These are phyloP conservation scores for Rhinichthys osculus DNA, from an alignment of 2,797 vertebrate species.

Conservation along the genomic window DNA sequence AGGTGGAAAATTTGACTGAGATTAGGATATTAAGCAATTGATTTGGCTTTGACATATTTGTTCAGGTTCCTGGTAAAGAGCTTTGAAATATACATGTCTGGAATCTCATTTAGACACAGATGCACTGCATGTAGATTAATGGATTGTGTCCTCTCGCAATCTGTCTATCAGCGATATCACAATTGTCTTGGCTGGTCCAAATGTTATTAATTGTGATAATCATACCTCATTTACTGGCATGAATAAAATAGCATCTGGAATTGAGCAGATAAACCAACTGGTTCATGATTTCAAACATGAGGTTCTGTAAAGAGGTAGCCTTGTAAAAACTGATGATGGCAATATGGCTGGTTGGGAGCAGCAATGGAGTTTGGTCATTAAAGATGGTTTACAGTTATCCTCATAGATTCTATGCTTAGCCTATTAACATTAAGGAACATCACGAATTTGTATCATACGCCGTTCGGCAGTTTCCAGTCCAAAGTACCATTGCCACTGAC, in stretches of 20 bases:
- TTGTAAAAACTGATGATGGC: constrained; percentile 39
- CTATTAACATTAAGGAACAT: constrained; percentile 30
- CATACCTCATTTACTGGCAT: constrained; percentile 7
- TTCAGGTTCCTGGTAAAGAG: constrained; percentile 13
- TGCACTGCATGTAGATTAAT: constrained; percentile 18
- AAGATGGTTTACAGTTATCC: constrained; percentile 24
- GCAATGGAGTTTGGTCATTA: constrained; percentile 22
- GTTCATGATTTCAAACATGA: constrained; percentile 4
- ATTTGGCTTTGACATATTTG: neutral
- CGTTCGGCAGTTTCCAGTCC: neutral
- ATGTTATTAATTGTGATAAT: neutral
- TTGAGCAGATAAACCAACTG: constrained; percentile 1
- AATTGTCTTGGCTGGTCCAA: neutral
- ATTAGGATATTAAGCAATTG: neutral
- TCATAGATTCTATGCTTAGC: constrained; percentile 32
- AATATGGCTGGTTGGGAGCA: constrained; percentile 12
- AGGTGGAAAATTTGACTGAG: neutral
- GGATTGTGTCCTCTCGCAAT: constrained; percentile 16
- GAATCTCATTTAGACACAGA: constrained; percentile 20
- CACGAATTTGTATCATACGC: constrained; percentile 40
- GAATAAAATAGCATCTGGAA: constrained; percentile 1
- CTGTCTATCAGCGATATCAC: neutral
- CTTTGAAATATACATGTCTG: constrained; percentile 16
- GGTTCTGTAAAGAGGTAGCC: constrained; percentile 46
- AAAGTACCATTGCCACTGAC: constrained; percentile 26